Base-by-base conservation (phyloP, 2,888 invertebrate genomes). In the Colostygia pectinataria region DNA sequence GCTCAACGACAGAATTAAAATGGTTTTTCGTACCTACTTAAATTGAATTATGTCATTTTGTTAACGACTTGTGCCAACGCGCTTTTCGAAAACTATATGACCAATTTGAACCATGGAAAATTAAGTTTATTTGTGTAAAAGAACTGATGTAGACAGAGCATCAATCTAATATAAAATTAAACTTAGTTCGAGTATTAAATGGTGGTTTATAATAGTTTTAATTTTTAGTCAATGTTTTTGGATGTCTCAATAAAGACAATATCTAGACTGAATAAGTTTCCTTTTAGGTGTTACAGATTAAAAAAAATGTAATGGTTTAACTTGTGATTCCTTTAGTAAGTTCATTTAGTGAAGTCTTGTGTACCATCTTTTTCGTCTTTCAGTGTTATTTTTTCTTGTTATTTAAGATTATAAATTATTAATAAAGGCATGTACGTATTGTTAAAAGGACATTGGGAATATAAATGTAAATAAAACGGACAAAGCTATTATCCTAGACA, bases 211-310 rank as follows among this genome's bases (percentile, higher is more conserved):
- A 41, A 33, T 59, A 57, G 57, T 42, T 60, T 67, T 69, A 78
- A 79, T 75, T 74, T 78, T 77, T 82, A 80, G 79, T 83, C 77
- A 80, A 72, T 68, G 72, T 73, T 80, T 77, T 80, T 69, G 65
- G 54, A 77, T 83, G 84, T 86, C 84, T 81, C 66, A 78, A 68
- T 66, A 84, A 85, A 88, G 87, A 86, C 87, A 83, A 84, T 85
- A 82, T 79, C 66, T 87, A 86, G 85, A 88, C 87, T 88, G 86
- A 86, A 83, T 81, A 83, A 83, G 83, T 83, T 84, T 72, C 74
- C 71, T 77, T 71, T 68, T 78, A 78, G 71, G 65, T 73, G 66
- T 73, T 71, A 68, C 74, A 68, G 59, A 62, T 65, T n/a, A n/a
- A 60, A 59, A 55, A 20, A 60, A 57, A 59, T 66, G 56, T 53